Evolutionary conservation across 2,797 vertebrate genomes (phyloP), one percentile per base, ranked within the genome.

Genomic region (Coccyzus lansbergi): DNA sequence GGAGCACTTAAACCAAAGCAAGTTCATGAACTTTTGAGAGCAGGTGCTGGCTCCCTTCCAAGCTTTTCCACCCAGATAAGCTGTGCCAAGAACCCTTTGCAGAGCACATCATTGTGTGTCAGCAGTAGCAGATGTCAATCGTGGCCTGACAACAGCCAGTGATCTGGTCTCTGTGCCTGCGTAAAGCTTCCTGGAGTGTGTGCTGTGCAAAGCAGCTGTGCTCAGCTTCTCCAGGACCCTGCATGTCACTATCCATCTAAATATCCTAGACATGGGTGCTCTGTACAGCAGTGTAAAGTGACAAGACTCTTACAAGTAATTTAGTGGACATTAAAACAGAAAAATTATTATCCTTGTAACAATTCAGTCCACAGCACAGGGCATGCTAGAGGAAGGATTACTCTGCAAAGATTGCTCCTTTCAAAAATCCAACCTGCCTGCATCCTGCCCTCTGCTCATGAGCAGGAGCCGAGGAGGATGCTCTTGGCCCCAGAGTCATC

Each of bases 21-120:
- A 77, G 90, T 84, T 86, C 85, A 63, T 26, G 62, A 87, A 82
- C 83, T 83, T 62, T 26, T 21, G 42, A 46, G 33, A 56, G 71
- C 83, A 93, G 91, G 59, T 93, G 80, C 55, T 82, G 80, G 71
- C 68, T 90, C 51, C 67, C 59, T 79, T 36, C 33, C 9, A 36
- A 62, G 76, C 51, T 84, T 31, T 89, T 77, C 62, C 62, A 63
- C 75, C 44, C 91, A 59, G 52, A 51, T 48, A 62, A 78, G 67
- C 21, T 2, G 49, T 3, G 15, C 56, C 4, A 5, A 76, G 52
- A 56, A n/a, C 38, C 36, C 60, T 6, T 18, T 5, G 29, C 22
- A 15, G 33, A 17, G 71, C 26, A 14, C 40, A 4, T 7, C 28
- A 29, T 33, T 48, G 21, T 9, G 2, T 21, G 22, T 34, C 53